These are phyloP conservation scores for Rhinella marina DNA, from an alignment of 2,797 vertebrate genomes.

Conservation along the genomic window DNA sequence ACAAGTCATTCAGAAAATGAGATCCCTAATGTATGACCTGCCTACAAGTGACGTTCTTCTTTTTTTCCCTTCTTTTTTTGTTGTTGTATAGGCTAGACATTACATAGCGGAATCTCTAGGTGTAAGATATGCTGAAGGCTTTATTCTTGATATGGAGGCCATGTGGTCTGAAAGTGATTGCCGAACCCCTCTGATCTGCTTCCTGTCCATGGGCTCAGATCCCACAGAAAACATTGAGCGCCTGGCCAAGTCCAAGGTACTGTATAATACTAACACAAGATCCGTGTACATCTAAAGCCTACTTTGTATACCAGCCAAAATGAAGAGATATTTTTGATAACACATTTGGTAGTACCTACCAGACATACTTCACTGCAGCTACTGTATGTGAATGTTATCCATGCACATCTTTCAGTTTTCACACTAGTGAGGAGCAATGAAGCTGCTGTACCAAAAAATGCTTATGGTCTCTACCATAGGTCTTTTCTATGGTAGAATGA, in stretches of 20 bases:
- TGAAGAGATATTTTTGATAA: background rate
- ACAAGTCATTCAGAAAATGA: too few relatives aligned
- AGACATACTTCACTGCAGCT: background rate
- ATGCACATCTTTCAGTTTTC: background rate
- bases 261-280: background rate
- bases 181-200: slow-evolving; percentile 80
- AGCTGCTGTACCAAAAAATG: background rate
- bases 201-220: slow-evolving; percentile 85
- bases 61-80: background rate
- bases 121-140: slow-evolving; percentile 76
- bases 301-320: background rate
- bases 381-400: background rate
- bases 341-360: background rate
- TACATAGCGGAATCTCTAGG: slow-evolving; percentile 84
- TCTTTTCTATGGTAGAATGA: too few relatives aligned
- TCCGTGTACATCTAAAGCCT: background rate
- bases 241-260: slow-evolving; percentile 82
- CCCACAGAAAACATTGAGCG: slow-evolving; percentile 84
- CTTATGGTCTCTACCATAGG: too few relatives aligned
- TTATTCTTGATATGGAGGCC: slow-evolving; percentile 81
- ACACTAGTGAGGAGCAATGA: background rate
- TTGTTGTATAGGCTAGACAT: slow-evolving; percentile 73
- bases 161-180: slow-evolving; percentile 81
- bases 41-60: background rate
- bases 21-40: too few relatives aligned